Percentiles rank a stretch among this genome's conserved stretches.
phyloP scores from a whole-genome alignment of 2,113 vertebrate species.

The Etia nguti region DNA sequence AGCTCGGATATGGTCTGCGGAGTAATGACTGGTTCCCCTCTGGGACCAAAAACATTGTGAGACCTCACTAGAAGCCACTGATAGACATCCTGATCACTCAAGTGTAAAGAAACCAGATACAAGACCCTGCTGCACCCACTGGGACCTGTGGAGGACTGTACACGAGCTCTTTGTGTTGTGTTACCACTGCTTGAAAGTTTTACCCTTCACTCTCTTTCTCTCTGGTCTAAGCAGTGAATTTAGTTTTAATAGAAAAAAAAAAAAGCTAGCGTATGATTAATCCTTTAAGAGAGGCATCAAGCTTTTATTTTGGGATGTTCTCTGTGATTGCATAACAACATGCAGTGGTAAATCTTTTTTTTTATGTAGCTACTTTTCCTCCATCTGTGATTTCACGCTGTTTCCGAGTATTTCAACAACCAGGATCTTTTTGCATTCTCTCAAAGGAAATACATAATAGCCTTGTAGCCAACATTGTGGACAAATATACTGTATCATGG shows the following conservation, averaged over 20 bases:
- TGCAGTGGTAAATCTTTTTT: background rate
- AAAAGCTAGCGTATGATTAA: background rate
- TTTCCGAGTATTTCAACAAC: background rate
- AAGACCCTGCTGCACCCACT: constrained; percentile 1
- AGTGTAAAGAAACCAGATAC: constrained; percentile 45
- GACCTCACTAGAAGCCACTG: constrained; percentile 22
- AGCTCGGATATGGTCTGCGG: constrained; percentile 16
- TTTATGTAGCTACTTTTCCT: background rate
- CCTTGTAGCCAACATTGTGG: background rate
- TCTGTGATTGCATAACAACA: background rate
- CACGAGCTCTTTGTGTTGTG: constrained; percentile 10
- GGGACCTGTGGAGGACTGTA: constrained; percentile 12
- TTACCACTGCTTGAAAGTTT: background rate
- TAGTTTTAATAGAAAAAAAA: background rate
- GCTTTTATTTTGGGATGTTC: background rate
- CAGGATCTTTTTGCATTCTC: background rate
- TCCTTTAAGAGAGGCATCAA: background rate
- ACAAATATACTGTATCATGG: background rate
- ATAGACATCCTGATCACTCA: constrained; percentile 38
- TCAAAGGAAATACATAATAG: background rate
- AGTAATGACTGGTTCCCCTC: constrained; percentile 41
- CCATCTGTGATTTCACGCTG: background rate
- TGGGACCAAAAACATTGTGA: constrained; percentile 43
- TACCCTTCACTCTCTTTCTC: background rate
- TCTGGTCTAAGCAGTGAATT: background rate